phyloP scores from a whole-genome alignment of 2,797 vertebrate genomes.

The Phoeniculus purpureus region DNA sequence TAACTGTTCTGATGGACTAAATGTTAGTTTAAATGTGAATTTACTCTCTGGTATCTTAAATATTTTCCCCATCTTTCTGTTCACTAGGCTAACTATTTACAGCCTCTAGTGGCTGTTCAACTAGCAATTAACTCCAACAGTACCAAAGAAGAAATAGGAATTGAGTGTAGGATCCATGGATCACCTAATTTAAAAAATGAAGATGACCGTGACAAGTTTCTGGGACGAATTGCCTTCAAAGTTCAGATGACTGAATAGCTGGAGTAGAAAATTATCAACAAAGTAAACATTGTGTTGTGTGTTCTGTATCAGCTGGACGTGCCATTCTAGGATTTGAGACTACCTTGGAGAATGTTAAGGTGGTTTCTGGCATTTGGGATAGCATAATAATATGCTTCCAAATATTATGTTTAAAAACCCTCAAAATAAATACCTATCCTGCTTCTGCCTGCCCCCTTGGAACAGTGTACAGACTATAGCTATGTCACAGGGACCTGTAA shows the following conservation, averaged over 20 bases:
- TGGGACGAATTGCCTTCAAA: conserved; percentile 90
- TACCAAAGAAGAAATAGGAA: conserved; percentile 76
- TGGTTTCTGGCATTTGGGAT: conserved; percentile 77
- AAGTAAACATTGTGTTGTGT: conserved; percentile 76
- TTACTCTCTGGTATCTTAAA: conserved; percentile 29
- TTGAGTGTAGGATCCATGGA: conserved; percentile 90
- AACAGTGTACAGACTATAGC: conserved; percentile 79
- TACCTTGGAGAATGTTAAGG: conserved; percentile 73
- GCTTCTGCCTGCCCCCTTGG: conserved; percentile 78
- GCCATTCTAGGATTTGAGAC: conserved; percentile 77
- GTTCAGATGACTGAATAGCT: conserved; percentile 82
- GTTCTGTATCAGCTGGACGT: conserved; percentile 77
- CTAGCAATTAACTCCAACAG: conserved; percentile 77
- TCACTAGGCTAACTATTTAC: conserved; percentile 86
- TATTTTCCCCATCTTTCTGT: conserved; percentile 48
- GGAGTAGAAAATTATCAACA: conserved; percentile 55
- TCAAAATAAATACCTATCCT: conserved; percentile 79
- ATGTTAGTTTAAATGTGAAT: conserved; percentile 1
- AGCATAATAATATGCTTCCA: conserved; percentile 79
- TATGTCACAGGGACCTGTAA: conserved; percentile 84
- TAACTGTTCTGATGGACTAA: background rate
- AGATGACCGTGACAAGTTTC: conserved; percentile 90
- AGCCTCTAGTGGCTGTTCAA: conserved; percentile 91
- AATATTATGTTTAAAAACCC: conserved; percentile 73
- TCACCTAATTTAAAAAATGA: conserved; percentile 83